Conservation (phyloP, 2,113 vertebrate genomes). For the Lonchura striata region DNA sequence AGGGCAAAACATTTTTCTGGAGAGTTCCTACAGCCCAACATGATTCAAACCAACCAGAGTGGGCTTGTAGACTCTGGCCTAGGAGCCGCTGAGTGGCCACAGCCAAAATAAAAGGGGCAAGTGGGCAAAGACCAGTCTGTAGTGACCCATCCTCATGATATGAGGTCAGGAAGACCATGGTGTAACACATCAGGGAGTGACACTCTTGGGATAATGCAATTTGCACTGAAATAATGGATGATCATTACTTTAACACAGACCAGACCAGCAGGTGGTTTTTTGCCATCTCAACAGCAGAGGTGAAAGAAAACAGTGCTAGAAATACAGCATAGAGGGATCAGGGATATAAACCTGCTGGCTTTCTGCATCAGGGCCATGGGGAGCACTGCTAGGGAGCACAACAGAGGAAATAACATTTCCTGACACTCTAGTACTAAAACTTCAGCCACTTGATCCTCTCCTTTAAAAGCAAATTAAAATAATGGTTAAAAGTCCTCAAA, state of each 20-base stretch:
- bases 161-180: background rate
- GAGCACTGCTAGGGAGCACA: background rate
- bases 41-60: accelerated
- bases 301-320: background rate
- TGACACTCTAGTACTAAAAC: background rate
- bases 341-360: background rate
- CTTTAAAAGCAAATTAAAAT: background rate
- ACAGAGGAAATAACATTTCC: background rate
- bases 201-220: background rate
- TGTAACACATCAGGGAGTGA: background rate
- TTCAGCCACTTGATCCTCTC: background rate
- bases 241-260: background rate
- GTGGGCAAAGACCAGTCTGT: background rate
- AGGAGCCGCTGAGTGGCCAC: background rate
- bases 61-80: background rate
- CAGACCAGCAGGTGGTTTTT: background rate
- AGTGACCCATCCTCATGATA: background rate
- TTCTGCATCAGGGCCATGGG: too few relatives aligned
- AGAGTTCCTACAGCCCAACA: background rate
- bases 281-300: background rate
- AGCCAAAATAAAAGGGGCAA: background rate
- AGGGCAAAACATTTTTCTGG: background rate
- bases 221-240: background rate
- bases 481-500: background rate
- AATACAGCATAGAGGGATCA: background rate